Base-by-base conservation (phyloP, 2,888 invertebrate species). In the Julus scandinavius region DNA sequence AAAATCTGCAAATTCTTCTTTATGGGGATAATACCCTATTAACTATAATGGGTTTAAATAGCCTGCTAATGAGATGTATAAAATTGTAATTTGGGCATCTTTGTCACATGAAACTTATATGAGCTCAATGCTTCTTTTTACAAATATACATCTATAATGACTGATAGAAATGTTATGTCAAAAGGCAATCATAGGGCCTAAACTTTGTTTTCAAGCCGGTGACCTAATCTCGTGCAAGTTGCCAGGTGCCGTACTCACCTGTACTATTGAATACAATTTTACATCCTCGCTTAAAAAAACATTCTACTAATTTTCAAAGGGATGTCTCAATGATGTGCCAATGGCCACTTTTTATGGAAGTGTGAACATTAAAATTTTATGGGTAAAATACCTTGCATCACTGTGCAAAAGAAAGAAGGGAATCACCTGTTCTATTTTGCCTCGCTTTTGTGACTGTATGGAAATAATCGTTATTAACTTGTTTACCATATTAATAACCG, bases 371-470 rank as follows among this genome's bases (percentile, higher is more conserved):
- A n/a, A 80, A 80, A 80, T 80, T 80, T 80, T 2, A 80, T 38
- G 29, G 80, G 38, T 29, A 80, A 38, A 29, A 0, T 80, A 38
- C 13, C 38, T 38, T 38, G 38, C 80, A 80, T 80, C 38, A 13
- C 80, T 15, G 9, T 72, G 11, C 29, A 13, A 9, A 2, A 80
- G 80, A 38, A 72, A 29, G 2, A 80, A 2, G 29, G 20, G 80
- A 38, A 80, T 80, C 80, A 80, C 80, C 80, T 80, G 80, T 80
- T 38, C 80, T 13, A 80, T 80, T 80, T 80, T 80, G 80, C 38
- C 38, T 80, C 13, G 11, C 80, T 80, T 80, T 80, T 80, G 38
- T 80, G 80, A 38, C 38, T 17, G 17, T 80, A 80, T 38, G 13
- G 5, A 80, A 13, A 38, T 38, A 29, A 13, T 45, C 41, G 80